Conservation (phyloP, 2,888 invertebrate species). For the Gerris lacustris region DNA sequence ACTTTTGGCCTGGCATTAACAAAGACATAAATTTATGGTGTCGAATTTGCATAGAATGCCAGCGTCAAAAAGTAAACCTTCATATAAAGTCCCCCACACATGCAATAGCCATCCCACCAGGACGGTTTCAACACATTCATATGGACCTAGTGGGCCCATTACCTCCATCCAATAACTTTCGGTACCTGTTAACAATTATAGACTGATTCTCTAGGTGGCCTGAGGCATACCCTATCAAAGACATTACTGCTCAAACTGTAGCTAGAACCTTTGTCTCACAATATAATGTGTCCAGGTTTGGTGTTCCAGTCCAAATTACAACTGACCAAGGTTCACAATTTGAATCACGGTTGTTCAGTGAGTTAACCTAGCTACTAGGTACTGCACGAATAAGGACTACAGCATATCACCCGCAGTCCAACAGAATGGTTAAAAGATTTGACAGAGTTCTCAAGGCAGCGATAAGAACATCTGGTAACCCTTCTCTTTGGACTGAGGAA, state of each 20-base stretch:
- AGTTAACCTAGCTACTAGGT: constrained; percentile 11
- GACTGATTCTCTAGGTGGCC: constrained; percentile 36
- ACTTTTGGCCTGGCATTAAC: constrained; percentile 36
- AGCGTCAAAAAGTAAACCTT: constrained; percentile 33
- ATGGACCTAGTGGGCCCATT: constrained; percentile 30
- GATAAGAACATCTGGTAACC: constrained; percentile 6
- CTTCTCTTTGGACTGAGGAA: constrained; percentile 10
- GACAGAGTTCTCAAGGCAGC: constrained; percentile 20
- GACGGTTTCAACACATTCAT: no score
- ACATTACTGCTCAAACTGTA: constrained; percentile 36
- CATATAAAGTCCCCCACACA: constrained; percentile 32
- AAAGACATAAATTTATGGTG: constrained; percentile 34
- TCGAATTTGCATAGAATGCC: constrained; percentile 35
- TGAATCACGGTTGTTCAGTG: constrained; percentile 33
- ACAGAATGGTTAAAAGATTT: constrained; percentile 18
- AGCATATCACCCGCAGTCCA: constrained; percentile 14
- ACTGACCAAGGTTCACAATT: constrained; percentile 37
- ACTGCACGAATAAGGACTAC: constrained; percentile 12
- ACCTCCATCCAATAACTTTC: constrained; percentile 19
- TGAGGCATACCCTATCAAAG: constrained; percentile 34
- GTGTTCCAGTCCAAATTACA: constrained; percentile 34
- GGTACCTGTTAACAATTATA: constrained; percentile 35
- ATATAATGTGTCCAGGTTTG: constrained; percentile 38
- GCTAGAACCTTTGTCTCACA: constrained; percentile 33
- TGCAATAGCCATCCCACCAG: constrained; percentile 28